Base-by-base conservation (phyloP, 2,888 invertebrate species). In the Habroteleia sp. region DNA sequence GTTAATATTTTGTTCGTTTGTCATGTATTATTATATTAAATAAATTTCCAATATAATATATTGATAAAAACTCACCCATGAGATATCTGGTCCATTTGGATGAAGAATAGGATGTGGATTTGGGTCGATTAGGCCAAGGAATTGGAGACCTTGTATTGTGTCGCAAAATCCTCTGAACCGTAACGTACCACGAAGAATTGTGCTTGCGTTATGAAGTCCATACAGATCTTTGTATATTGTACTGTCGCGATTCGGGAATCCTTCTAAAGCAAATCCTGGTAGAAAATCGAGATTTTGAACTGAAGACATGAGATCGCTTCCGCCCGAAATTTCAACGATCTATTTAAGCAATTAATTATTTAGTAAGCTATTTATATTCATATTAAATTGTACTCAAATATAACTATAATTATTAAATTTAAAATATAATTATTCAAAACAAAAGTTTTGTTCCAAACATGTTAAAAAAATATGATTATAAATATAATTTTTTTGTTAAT, bases 241-340 rank as follows among this genome's bases (percentile, higher is more conserved):
- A 58, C 98, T 98, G 88, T 99, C 99, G 66, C 99, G 91, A 90
- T 99, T 99, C 0, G 99, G 97, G 85, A 96, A 98, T 0, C 98
- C 98, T 90, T 99, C 98, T 54, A 99, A 91, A 7, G 97, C 95
- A 85, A 99, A 97, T 0, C 99, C 99, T 0, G 99, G 99, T 56
- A 99, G 90, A 89, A 99, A 99, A 85, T 96, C 93, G 52, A 98
- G 90, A 0, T 92, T 91, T 37, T 93, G 92, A 0, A 94, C 93
- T 3, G 93, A 91, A 0, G 96, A 94, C 93, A 99, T 94, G 27
- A 99, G 90, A 72, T 94, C 94, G 0, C 98, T 98, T 1, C 97
- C 97, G 16, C 94, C 93, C 0, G 94, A 91, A 7, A 99, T 95
- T 87, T 98, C 96, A 0, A 98, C 94, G 35, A 96, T 92, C 94